These are phyloP conservation scores for Eidolon helvum DNA, from an alignment of 2,113 vertebrate genomes.

Conservation along the genomic window DNA sequence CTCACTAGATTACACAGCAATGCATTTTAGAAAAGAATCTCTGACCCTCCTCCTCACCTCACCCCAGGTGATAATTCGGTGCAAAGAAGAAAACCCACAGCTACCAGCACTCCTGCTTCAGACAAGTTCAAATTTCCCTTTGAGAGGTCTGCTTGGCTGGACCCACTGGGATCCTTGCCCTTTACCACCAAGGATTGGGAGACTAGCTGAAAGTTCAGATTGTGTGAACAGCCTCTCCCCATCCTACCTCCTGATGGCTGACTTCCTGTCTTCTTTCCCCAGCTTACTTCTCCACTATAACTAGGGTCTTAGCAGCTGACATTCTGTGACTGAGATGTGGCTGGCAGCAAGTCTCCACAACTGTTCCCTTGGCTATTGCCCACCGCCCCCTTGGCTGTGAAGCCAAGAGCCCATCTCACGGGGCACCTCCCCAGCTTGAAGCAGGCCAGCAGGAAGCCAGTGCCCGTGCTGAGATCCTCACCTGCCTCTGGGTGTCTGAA, in stretches of 20 bases:
- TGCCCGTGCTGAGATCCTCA: constrained; percentile 46
- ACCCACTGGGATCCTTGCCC: not conserved
- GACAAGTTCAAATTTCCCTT: not conserved
- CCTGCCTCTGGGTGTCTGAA: constrained; percentile 7
- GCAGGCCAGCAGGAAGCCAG: constrained; percentile 77
- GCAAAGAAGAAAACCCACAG: not conserved
- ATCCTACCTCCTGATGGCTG: not conserved
- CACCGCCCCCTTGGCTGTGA: constrained; percentile 82
- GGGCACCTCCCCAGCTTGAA: constrained; percentile 83
- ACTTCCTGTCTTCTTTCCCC: not conserved
- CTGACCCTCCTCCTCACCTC: not conserved
- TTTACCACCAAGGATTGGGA: not conserved
- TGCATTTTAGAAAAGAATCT: not conserved
- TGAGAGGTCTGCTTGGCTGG: not conserved
- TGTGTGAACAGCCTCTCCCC: not conserved
- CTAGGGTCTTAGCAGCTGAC: constrained; percentile 85
- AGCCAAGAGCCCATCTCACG: constrained; percentile 84
- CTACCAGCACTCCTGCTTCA: not conserved
- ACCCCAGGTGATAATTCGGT: not conserved
- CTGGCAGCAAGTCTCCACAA: constrained; percentile 83
- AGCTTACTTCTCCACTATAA: constrained; percentile 62
- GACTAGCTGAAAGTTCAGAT: not conserved
- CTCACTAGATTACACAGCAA: too few species aligned
- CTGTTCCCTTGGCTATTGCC: constrained; percentile 84
- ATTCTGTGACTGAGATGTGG: constrained; percentile 80